Percentiles rank a stretch among this genome's conserved stretches.
Conservation (phyloP, 2,797 vertebrate genomes). For the Mergus octosetaceus region DNA sequence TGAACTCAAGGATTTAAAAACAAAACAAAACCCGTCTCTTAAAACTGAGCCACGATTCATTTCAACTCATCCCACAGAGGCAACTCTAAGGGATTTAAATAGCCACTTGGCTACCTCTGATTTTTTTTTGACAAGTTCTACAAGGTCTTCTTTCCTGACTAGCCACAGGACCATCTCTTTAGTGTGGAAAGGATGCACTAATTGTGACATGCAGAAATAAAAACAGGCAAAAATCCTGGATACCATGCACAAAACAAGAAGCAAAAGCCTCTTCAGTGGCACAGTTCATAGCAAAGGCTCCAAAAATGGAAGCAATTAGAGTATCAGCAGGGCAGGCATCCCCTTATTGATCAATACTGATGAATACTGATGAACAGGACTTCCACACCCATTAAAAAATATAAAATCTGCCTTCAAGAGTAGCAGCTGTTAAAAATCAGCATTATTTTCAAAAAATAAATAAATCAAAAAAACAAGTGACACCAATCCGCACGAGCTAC, state of each 20-base stretch:
- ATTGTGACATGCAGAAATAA: neutral
- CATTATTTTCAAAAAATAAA: neutral
- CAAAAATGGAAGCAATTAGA: neutral
- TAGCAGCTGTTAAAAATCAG: neutral
- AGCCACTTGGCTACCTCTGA: neutral
- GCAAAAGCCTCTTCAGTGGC: neutral
- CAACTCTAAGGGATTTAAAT: neutral
- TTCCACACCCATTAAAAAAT: neutral
- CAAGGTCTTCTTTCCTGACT: neutral
- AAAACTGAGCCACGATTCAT: neutral
- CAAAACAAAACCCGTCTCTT: neutral
- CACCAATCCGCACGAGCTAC: fast-evolving
- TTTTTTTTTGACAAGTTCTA: neutral
- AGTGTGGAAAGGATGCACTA: neutral
- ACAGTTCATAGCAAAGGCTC: neutral
- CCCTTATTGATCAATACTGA: fast-evolving
- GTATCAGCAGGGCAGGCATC: neutral
- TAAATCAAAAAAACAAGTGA: neutral
- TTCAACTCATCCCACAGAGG: neutral
- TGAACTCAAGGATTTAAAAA: neutral
- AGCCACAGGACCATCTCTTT: neutral
- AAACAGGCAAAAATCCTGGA: neutral
- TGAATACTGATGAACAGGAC: neutral
- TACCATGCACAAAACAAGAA: neutral
- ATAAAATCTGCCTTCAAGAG: neutral